A percentile compares a stretch with the other conserved stretches of the same genome.
These are phyloP conservation scores for Elephantulus edwardii DNA, from an alignment of 2,113 vertebrate species.

Conservation along the genomic window DNA sequence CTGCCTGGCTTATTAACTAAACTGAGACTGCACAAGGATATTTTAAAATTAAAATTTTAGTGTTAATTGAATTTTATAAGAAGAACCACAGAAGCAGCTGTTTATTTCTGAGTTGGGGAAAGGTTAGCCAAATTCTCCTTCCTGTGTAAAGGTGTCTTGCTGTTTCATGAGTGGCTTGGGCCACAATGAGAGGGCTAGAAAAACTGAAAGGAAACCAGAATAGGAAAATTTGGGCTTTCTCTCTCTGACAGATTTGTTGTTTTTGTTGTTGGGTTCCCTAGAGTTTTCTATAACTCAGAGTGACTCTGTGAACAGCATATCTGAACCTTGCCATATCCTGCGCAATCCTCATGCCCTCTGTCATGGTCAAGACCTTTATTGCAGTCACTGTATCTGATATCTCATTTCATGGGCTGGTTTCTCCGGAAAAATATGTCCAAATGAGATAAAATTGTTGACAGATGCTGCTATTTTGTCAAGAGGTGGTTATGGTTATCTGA, in stretches of 20 bases:
- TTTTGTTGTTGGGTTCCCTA: no score
- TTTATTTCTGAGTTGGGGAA: background rate
- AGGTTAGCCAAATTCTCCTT: background rate
- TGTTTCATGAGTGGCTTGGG: background rate
- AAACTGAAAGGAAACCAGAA: background rate
- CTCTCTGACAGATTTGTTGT: no score
- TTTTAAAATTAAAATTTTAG: background rate
- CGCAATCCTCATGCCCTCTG: no score
- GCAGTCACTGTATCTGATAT: no score
- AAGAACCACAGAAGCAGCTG: background rate
- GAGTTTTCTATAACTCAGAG: no score
- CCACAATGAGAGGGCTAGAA: background rate
- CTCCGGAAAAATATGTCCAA: no score
- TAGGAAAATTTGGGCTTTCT: background rate
- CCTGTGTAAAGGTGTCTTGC: background rate
- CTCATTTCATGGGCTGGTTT: no score
- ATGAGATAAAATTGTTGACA: no score
- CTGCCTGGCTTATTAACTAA: background rate
- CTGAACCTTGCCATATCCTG: no score
- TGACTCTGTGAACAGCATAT: no score
- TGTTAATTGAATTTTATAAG: slow-evolving; percentile 28
- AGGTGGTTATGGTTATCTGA: background rate
- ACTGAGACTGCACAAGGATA: background rate
- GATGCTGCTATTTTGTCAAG: background rate
- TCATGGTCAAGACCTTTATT: no score